A percentile compares a stretch with the other conserved stretches of the same genome.
Evolutionary conservation across 2,797 vertebrate species (phyloP).

Genomic region (Rhynchotus rufescens): DNA sequence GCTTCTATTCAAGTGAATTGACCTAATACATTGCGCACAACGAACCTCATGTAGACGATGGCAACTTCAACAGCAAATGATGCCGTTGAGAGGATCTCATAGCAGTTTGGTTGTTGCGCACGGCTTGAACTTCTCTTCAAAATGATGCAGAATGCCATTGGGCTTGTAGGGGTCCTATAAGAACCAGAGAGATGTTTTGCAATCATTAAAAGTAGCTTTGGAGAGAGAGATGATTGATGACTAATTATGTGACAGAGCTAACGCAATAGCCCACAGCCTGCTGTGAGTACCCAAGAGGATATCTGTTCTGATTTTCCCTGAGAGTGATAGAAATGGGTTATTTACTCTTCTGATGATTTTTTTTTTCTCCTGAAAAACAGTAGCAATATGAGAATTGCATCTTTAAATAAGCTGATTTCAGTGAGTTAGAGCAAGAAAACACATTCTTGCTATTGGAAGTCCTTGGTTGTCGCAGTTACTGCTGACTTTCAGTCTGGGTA

Average conservation of each 20-base stretch:
- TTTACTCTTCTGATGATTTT: not conserved
- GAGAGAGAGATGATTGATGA: not conserved
- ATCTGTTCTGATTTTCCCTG: not conserved
- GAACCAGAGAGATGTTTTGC: not conserved
- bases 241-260: not conserved
- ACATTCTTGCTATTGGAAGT: not conserved
- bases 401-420: not conserved
- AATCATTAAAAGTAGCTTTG: not conserved
- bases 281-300: not conserved
- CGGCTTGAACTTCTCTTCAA: not conserved
- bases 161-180: not conserved
- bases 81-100: not conserved
- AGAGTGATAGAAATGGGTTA: not conserved
- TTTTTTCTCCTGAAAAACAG: not conserved
- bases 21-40: not conserved
- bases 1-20: not conserved
- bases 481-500: not conserved
- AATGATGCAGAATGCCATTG: not conserved
- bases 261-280: not conserved
- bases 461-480: not conserved
- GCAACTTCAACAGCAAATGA: not conserved
- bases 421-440: not conserved
- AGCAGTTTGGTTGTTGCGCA: not conserved
- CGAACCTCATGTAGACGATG: not conserved
- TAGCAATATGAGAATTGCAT: not conserved